Conservation (phyloP, 2,888 invertebrate genomes). For the Caenorhabditis sulstoni region DNA sequence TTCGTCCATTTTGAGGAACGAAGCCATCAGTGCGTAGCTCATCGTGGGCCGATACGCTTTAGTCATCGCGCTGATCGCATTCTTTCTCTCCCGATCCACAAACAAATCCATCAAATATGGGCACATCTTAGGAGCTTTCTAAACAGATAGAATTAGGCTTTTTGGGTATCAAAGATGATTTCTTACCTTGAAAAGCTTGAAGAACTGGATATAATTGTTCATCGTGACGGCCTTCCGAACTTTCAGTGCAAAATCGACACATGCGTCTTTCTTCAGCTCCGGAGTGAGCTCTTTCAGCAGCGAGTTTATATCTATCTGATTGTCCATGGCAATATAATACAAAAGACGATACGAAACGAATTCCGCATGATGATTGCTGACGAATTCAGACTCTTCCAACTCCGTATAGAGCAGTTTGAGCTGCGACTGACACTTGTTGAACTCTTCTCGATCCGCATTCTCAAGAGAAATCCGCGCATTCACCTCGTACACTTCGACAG, state of each 20-base stretch:
- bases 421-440: slow-evolving; percentile 96
- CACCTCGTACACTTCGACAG: slow-evolving; percentile 98
- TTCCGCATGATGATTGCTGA: slow-evolving; percentile 87
- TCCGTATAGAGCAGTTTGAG: slow-evolving; percentile 90
- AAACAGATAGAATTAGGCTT: slow-evolving; percentile 61
- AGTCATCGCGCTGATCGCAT: slow-evolving; percentile 91
- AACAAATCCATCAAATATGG: slow-evolving; percentile 98
- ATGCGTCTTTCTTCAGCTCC: slow-evolving; percentile 76
- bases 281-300: slow-evolving; percentile 85
- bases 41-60: slow-evolving; percentile 96
- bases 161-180: neutral
- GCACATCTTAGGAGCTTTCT: slow-evolving; percentile 93
- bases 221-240: slow-evolving; percentile 94
- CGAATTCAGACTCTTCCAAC: slow-evolving; percentile 33
- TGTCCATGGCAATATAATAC: slow-evolving; percentile 98
- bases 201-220: slow-evolving; percentile 93
- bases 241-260: slow-evolving; percentile 85
- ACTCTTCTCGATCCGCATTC: slow-evolving; percentile 97
- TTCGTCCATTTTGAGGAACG: slow-evolving; percentile 91
- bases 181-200: slow-evolving; percentile 86
- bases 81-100: slow-evolving; percentile 93
- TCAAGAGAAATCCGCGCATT: slow-evolving; percentile 98
- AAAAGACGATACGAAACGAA: slow-evolving; percentile 96
- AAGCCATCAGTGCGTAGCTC: slow-evolving; percentile 90
- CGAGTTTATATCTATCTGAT: slow-evolving; percentile 95